Percentiles rank a stretch among this genome's conserved stretches.
Conservation (phyloP, 2,797 vertebrate genomes). For the Bradypus variegatus region DNA sequence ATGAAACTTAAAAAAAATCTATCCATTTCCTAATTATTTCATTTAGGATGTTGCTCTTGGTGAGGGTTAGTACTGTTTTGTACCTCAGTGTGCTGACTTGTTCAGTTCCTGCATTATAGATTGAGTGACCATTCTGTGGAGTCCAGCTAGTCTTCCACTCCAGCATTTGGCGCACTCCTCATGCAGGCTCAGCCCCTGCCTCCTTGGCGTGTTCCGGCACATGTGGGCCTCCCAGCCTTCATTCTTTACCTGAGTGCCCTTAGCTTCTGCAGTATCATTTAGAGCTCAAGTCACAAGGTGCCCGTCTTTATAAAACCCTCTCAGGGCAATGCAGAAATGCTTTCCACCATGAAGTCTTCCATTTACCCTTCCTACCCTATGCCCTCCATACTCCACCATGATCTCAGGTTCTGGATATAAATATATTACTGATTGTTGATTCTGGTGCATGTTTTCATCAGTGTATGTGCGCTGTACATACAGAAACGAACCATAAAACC, state of each 20-base stretch:
- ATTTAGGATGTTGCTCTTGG: neutral
- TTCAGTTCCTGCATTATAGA: fast-evolving
- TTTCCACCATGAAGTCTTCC: neutral
- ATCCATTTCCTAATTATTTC: neutral
- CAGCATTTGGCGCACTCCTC: neutral
- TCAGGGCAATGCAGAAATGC: neutral
- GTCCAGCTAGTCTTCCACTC: too few relatives aligned
- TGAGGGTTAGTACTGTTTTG: neutral
- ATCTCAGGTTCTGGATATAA: neutral
- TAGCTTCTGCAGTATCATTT: neutral
- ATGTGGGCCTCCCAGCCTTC: too few relatives aligned
- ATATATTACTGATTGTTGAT: neutral
- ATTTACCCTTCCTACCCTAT: neutral
- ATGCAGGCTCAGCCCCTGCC: neutral
- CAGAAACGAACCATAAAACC: neutral
- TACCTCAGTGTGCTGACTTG: fast-evolving
- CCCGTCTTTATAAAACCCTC: neutral
- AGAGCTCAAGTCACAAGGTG: neutral
- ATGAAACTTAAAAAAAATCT: neutral
- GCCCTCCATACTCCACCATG: fast-evolving
- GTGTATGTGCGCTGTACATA: fast-evolving
- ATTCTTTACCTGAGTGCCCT: fast-evolving
- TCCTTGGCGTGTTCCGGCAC: neutral
- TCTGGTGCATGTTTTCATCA: neutral
- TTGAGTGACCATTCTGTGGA: neutral